Percentiles rank a stretch among this genome's conserved stretches.
Conservation (phyloP, 2,888 invertebrate genomes). For the Watsonalla binaria region DNA sequence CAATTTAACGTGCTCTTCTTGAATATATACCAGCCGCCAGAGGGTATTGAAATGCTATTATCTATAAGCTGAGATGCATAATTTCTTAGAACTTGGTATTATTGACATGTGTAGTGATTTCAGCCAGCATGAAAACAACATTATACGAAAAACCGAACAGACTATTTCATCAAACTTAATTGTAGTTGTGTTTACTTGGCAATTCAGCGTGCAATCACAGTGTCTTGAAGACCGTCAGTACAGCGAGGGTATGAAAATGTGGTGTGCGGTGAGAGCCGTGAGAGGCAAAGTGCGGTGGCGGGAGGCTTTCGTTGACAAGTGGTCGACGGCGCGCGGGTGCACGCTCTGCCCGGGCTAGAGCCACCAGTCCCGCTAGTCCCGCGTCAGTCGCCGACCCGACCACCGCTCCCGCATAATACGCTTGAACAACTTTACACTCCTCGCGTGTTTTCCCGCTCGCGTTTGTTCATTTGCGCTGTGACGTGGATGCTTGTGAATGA, state of each 20-base stretch:
- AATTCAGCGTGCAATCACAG: not conserved
- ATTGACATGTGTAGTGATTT: too few species aligned
- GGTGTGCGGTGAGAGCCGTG: not conserved
- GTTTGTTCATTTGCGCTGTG: conserved; percentile 11
- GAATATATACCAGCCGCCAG: too few species aligned
- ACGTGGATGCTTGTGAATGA: conserved; percentile 10
- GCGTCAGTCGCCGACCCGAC: conserved; percentile 44
- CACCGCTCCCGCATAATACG: conserved; percentile 28
- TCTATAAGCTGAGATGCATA: too few species aligned
- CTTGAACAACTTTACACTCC: conserved; percentile 41
- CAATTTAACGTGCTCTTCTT: too few species aligned
- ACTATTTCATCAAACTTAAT: too few species aligned
- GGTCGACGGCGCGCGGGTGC: not conserved
- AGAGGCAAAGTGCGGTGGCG: not conserved
- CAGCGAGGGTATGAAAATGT: not conserved
- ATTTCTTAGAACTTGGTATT: too few species aligned
- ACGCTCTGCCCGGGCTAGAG: conserved; percentile 28
- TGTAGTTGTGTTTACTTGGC: too few species aligned
- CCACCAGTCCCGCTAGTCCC: conserved; percentile 33
- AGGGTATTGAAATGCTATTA: too few species aligned
- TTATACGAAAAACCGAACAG: too few species aligned
- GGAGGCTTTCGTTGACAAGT: not conserved
- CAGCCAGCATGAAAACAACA: too few species aligned
- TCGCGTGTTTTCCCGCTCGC: conserved; percentile 24
- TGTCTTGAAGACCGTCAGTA: not conserved